phyloP scores from a whole-genome alignment of 1,140 invertebrate genomes.

The Euwallacea similis region DNA sequence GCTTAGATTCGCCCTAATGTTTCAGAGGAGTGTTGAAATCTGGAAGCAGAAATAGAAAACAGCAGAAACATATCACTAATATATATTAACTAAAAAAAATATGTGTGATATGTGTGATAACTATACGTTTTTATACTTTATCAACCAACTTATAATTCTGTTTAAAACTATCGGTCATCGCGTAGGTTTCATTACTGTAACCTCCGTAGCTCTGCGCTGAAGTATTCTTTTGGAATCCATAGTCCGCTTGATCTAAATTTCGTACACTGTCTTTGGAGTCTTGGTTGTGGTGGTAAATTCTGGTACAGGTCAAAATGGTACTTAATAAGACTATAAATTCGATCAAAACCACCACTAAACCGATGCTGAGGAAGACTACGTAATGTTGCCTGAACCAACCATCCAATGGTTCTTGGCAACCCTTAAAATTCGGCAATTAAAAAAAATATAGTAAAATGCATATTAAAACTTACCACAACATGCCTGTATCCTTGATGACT shows the following conservation, averaged over 20 bases:
- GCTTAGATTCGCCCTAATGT: no score
- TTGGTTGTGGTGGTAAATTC: conserved; percentile 51
- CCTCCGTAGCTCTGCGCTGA: conserved; percentile 22
- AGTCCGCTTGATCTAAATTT: conserved; percentile 32
- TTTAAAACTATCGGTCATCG: conserved; percentile 49
- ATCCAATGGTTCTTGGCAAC: conserved; percentile 71
- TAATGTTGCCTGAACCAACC: conserved; percentile 78
- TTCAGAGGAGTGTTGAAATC: no score
- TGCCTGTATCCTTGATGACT: conserved; percentile 65
- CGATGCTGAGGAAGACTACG: conserved; percentile 67
- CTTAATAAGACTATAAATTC: conserved; percentile 70
- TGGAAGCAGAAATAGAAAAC: no score
- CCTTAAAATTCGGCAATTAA: conserved; percentile 54
- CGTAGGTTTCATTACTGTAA: conserved; percentile 51
- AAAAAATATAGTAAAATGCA: not conserved
- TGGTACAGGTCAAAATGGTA: conserved; percentile 70
- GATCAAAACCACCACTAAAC: conserved; percentile 66
- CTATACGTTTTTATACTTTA: conserved; percentile 48
- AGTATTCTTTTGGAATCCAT: conserved; percentile 38
- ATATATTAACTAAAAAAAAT: no score
- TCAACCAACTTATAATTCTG: conserved; percentile 51
- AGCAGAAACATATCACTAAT: no score
- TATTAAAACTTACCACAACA: conserved; percentile 56
- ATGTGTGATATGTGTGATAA: conserved; percentile 42
- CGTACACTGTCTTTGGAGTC: conserved; percentile 41